Conservation (phyloP, 2,888 invertebrate species). For the Lepidochrysops patricia region DNA sequence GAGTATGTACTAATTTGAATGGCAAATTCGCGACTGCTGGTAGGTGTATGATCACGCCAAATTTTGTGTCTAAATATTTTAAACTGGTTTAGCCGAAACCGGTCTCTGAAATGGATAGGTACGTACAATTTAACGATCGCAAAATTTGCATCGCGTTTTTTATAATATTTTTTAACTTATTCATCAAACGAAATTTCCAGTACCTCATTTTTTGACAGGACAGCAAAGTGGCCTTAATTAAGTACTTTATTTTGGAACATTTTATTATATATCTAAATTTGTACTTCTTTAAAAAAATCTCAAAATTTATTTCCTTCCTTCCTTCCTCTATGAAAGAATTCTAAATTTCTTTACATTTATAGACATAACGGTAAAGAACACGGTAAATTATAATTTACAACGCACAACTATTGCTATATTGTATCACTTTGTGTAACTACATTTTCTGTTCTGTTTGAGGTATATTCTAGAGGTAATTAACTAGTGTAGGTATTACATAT, state of each 20-base stretch:
- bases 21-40: neutral
- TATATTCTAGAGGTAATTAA: too few relatives aligned
- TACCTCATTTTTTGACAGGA: neutral
- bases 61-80: slow-evolving; percentile 12
- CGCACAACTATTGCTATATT: neutral
- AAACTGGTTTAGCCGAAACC: slow-evolving; percentile 5
- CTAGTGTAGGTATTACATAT: too few relatives aligned
- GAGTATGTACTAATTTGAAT: neutral
- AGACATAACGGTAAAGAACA: neutral
- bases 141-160: neutral
- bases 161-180: neutral
- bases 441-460: neutral
- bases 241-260: too few relatives aligned
- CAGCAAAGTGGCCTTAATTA: neutral
- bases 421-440: neutral
- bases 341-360: neutral
- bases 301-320: too few relatives aligned
- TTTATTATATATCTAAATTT: too few relatives aligned
- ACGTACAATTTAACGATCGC: neutral
- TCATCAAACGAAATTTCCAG: neutral
- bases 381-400: too few relatives aligned
- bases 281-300: too few relatives aligned
- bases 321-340: too few relatives aligned
- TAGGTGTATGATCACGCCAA: neutral
- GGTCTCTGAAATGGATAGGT: neutral